phyloP scores from a whole-genome alignment of 2,113 vertebrate genomes.

The Trochalopteron elliotii region DNA sequence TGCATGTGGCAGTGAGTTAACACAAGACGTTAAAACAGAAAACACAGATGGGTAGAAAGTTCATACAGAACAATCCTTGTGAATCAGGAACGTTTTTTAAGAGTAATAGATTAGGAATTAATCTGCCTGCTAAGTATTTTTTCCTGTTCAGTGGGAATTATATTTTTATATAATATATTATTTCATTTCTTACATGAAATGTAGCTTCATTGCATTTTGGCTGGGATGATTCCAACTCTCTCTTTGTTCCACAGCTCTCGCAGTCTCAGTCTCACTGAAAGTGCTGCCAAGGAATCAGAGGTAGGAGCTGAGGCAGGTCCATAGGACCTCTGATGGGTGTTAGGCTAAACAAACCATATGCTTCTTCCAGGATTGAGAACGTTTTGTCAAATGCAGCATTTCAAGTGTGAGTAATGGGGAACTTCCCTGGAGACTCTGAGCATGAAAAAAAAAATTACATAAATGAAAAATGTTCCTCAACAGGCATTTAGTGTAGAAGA shows the following conservation, averaged over 20 bases:
- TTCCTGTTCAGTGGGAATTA: background rate
- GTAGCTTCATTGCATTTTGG: background rate
- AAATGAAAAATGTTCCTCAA: background rate
- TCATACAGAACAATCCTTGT: background rate
- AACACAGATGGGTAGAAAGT: background rate
- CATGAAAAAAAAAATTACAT: accelerated
- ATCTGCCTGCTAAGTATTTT: background rate
- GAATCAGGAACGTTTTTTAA: background rate
- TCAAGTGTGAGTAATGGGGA: background rate
- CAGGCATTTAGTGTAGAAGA: background rate
- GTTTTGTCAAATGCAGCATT: background rate
- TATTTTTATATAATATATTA: background rate
- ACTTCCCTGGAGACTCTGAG: background rate
- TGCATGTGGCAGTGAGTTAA: background rate
- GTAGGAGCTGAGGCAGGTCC: slow-evolving; percentile 8
- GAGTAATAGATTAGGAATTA: background rate
- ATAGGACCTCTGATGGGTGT: background rate
- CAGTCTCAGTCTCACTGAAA: background rate
- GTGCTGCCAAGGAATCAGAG: slow-evolving; percentile 42
- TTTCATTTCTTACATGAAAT: background rate
- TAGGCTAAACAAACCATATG: background rate
- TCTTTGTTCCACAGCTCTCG: background rate
- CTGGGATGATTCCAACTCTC: background rate
- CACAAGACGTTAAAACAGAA: no score
- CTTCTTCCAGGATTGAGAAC: background rate